Evolutionary conservation across 2,888 invertebrate genomes (phyloP).

Genomic region (Ecliptopera silaceata): DNA sequence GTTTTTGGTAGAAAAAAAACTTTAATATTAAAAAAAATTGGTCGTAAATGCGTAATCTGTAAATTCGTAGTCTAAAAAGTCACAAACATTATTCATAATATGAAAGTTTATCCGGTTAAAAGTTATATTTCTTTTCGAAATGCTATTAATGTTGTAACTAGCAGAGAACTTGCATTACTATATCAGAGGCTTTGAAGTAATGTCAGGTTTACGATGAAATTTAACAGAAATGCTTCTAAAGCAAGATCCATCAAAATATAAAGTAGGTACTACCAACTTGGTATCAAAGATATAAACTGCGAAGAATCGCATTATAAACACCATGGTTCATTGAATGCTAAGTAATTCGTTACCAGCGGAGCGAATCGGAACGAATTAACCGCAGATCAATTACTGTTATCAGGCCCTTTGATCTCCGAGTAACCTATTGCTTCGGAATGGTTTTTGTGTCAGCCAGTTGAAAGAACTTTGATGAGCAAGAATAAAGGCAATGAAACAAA

Average conservation of each 20-base stretch:
- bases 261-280: not conserved
- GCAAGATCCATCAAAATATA: too few relatives aligned
- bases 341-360: slow-evolving; percentile 26
- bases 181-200: too few relatives aligned
- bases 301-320: slow-evolving; percentile 16
- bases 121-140: too few relatives aligned
- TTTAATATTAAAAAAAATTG: slow-evolving; percentile 7
- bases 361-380: slow-evolving; percentile 30
- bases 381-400: slow-evolving; percentile 30
- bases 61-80: too few relatives aligned
- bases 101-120: too few relatives aligned
- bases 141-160: too few relatives aligned
- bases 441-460: slow-evolving; percentile 20
- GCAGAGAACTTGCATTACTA: too few relatives aligned
- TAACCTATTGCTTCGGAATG: slow-evolving; percentile 8
- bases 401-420: slow-evolving; percentile 31
- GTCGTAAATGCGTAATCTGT: not conserved
- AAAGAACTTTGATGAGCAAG: slow-evolving; percentile 5
- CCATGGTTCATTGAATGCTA: slow-evolving; percentile 25
- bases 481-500: not conserved
- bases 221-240: too few relatives aligned
- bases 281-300: slow-evolving; percentile 12
- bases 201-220: too few relatives aligned
- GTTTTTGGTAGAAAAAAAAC: too few relatives aligned
- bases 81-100: too few relatives aligned